Evolutionary conservation across 2,113 vertebrate species (phyloP).

Genomic region (Microcebus ravelobensis): DNA sequence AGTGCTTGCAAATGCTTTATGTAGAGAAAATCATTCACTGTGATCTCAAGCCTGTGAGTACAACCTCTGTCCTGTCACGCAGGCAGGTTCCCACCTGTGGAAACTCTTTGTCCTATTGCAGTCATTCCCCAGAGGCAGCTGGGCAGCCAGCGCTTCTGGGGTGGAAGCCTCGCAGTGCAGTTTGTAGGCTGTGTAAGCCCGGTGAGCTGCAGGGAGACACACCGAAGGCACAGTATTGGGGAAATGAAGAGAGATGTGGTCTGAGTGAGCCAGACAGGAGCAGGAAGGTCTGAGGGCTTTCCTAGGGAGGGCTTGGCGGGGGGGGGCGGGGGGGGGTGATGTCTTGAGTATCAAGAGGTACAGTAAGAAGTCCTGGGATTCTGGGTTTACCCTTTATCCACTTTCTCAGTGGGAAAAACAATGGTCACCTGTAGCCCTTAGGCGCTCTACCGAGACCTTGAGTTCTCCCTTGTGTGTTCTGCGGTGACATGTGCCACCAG

Average conservation of each 20-base stretch:
- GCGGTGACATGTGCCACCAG: not conserved
- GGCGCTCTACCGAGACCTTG: not conserved
- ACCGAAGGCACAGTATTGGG: no score
- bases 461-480: not conserved
- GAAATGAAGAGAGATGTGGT: not conserved
- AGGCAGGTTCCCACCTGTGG: not conserved
- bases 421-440: not conserved
- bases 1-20: conserved; percentile 95
- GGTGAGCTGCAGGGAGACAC: not conserved
- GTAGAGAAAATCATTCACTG: conserved; percentile 96
- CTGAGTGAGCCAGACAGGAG: not conserved
- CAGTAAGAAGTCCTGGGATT: not conserved
- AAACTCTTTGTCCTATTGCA: not conserved
- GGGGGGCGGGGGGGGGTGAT: fast-evolving
- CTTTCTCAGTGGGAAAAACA: not conserved
- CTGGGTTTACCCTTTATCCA: not conserved
- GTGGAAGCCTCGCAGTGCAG: not conserved
- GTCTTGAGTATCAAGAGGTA: not conserved
- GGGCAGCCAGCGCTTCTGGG: not conserved
- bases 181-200: not conserved
- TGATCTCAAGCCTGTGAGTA: conserved; percentile 94
- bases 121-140: not conserved
- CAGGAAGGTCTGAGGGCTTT: not conserved
- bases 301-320: not conserved
- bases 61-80: not conserved